These are phyloP conservation scores for Clarias gariepinus DNA, from an alignment of 2,113 vertebrate species.

Conservation along the genomic window DNA sequence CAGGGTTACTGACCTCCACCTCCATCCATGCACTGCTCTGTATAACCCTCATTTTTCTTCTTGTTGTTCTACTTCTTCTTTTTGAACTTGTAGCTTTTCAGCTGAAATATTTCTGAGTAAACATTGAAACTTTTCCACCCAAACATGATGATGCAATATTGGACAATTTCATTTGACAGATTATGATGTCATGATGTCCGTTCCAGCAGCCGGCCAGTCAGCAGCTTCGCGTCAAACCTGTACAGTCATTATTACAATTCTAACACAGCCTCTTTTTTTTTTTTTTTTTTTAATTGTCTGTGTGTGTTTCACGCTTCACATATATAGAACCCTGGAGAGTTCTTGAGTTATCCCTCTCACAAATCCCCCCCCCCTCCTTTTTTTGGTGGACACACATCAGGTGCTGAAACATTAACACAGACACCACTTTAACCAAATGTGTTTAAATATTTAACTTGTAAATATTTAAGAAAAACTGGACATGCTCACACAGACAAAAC, in stretches of 20 bases:
- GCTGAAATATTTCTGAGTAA: not conserved
- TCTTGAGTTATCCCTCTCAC: not conserved
- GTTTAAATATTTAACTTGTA: slow-evolving; percentile 57
- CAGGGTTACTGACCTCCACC: not conserved
- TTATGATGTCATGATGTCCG: not conserved
- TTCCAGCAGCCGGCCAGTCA: not conserved
- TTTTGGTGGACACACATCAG: not conserved
- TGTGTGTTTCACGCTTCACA: not conserved
- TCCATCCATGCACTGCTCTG: not conserved
- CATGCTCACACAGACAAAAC: not conserved
- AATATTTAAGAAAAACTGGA: slow-evolving; percentile 62
- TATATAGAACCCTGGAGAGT: not conserved
- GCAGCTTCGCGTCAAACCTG: not conserved
- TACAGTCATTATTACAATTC: not conserved
- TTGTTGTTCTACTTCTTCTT: not conserved
- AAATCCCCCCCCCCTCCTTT: too few species aligned
- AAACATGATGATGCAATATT: not conserved
- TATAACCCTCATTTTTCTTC: not conserved
- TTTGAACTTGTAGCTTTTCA: not conserved
- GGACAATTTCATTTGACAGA: not conserved
- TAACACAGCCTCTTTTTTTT: not conserved
- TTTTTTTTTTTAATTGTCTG: not conserved
- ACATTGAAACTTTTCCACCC: not conserved
- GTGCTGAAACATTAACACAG: not conserved
- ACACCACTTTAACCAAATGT: slow-evolving; percentile 44